A percentile compares a stretch with the other conserved stretches of the same genome.
These are phyloP conservation scores for Pelosia muscerda DNA, from an alignment of 2,888 invertebrate species.

Conservation along the genomic window DNA sequence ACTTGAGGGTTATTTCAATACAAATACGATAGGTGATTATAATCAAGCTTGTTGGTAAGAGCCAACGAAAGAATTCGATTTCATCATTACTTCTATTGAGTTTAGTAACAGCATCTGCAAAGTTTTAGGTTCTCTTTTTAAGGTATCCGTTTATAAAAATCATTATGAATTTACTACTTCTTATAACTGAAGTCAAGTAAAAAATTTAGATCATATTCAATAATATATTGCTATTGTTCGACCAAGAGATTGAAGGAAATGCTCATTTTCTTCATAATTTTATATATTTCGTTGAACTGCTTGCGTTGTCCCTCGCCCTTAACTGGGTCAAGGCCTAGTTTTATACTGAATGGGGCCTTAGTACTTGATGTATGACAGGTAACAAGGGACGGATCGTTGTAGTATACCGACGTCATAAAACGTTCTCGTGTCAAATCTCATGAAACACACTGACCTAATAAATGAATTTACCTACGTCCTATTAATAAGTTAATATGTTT, in stretches of 20 bases:
- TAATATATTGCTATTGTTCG: too few relatives aligned
- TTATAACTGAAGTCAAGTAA: too few relatives aligned
- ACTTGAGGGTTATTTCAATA: neutral
- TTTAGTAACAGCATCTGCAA: too few relatives aligned
- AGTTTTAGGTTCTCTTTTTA: too few relatives aligned
- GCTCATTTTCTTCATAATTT: neutral
- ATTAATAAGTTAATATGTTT: too few relatives aligned
- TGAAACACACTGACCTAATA: neutral
- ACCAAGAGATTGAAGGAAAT: neutral
- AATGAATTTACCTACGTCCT: neutral
- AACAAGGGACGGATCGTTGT: constrained; percentile 14
- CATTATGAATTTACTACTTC: too few relatives aligned
- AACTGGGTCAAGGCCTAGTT: constrained; percentile 3
- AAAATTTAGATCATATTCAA: too few relatives aligned
- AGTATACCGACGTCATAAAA: constrained; percentile 8
- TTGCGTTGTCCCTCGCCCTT: neutral
- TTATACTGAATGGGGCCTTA: neutral
- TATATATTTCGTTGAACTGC: neutral
- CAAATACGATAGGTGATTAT: neutral
- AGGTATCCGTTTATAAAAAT: too few relatives aligned
- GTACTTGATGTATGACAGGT: constrained; percentile 3
- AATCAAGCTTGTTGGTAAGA: neutral
- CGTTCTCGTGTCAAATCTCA: neutral
- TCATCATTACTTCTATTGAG: too few relatives aligned
- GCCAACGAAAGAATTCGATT: neutral